phyloP scores from a whole-genome alignment of 2,113 vertebrate species.

The Anoura caudifer region DNA sequence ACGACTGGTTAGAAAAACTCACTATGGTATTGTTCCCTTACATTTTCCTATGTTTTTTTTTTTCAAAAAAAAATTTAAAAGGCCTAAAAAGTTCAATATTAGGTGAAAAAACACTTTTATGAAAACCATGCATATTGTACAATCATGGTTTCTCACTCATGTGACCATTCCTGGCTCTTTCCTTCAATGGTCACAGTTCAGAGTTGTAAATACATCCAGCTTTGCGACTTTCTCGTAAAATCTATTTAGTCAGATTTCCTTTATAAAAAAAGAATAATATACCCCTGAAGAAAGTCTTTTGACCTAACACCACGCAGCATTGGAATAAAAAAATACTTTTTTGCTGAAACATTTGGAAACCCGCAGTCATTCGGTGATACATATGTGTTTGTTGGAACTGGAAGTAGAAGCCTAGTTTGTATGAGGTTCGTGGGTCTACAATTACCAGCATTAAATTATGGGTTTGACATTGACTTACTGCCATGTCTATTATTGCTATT shows the following conservation, averaged over 20 bases:
- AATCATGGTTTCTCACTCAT: not conserved
- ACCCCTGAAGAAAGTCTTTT: constrained; percentile 26
- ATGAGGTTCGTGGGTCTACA: constrained; percentile 45
- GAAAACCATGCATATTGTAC: not conserved
- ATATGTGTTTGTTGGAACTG: not conserved
- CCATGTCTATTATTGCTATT: constrained; percentile 66
- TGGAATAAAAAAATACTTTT: constrained; percentile 35
- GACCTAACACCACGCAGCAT: not conserved
- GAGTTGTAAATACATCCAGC: constrained; percentile 31
- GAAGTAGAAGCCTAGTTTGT: not conserved
- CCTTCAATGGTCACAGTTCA: constrained; percentile 52
- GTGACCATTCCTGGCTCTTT: not conserved
- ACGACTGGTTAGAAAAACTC: not conserved
- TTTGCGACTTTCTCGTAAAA: constrained; percentile 57
- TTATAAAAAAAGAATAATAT: constrained; percentile 27
- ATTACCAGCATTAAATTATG: constrained; percentile 64
- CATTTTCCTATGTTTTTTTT: not conserved
- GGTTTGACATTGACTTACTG: constrained; percentile 58
- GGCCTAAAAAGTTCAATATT: not conserved
- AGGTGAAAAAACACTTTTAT: not conserved
- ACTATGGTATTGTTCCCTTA: not conserved
- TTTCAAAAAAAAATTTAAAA: not conserved
- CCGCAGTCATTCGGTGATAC: constrained; percentile 12
- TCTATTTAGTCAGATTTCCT: constrained; percentile 42
- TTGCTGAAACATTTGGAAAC: constrained; percentile 51